These are phyloP conservation scores for Paramisgurnus dabryanus DNA, from an alignment of 2,113 vertebrate species.

Conservation along the genomic window DNA sequence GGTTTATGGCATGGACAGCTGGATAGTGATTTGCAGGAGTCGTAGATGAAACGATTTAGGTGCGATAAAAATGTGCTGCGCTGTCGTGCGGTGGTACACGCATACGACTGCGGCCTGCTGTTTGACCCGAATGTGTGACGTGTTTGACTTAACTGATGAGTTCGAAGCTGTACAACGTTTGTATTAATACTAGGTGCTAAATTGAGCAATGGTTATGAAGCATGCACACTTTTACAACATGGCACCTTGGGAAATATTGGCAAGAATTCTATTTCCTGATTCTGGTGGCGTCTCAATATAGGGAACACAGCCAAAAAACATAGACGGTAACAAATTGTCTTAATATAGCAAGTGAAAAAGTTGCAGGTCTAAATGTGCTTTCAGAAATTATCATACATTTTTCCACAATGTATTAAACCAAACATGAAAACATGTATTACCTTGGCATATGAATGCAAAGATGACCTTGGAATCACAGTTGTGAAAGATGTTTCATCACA, in stretches of 20 bases:
- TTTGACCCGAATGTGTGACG: slow-evolving; percentile 32
- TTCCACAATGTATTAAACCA: too few relatives aligned
- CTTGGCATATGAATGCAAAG: too few relatives aligned
- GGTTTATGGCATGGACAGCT: slow-evolving; percentile 50
- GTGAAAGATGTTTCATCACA: too few relatives aligned
- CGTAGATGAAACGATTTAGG: background rate
- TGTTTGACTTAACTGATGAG: slow-evolving; percentile 44
- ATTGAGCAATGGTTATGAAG: slow-evolving; percentile 26
- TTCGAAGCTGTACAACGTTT: background rate
- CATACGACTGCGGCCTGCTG: background rate
- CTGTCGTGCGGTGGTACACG: too few relatives aligned
- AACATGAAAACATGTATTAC: too few relatives aligned
- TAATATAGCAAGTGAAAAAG: background rate
- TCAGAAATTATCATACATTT: too few relatives aligned
- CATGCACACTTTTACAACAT: slow-evolving; percentile 38
- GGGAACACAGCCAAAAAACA: slow-evolving; percentile 51
- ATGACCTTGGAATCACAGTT: too few relatives aligned
- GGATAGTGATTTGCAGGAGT: slow-evolving; percentile 37
- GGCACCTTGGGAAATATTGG: slow-evolving; percentile 39
- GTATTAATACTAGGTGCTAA: slow-evolving; percentile 35
- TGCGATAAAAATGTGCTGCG: background rate
- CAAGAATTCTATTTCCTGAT: slow-evolving; percentile 57
- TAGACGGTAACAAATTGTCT: slow-evolving; percentile 43
- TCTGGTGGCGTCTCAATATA: slow-evolving; percentile 60
- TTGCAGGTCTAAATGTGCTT: too few relatives aligned